These are phyloP conservation scores for Eulacestoma nigropectus DNA, from an alignment of 2,113 vertebrate genomes.

Conservation along the genomic window DNA sequence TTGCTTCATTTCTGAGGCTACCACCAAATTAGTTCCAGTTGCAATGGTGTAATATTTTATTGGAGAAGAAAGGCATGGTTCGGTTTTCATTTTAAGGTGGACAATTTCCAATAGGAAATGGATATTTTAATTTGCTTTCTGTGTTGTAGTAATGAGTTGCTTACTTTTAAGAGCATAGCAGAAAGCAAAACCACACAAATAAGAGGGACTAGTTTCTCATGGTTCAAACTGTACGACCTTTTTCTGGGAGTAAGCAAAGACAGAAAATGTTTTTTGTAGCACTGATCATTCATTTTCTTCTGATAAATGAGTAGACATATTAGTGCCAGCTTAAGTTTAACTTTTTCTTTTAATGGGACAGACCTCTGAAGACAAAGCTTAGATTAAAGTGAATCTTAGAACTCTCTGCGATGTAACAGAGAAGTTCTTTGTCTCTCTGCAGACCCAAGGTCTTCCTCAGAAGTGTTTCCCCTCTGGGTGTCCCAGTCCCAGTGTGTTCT, in stretches of 20 bases:
- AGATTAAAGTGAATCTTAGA: background rate
- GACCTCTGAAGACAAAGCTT: background rate
- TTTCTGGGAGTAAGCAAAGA: background rate
- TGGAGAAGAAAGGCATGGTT: background rate
- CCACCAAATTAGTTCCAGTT: slow-evolving; percentile 51
- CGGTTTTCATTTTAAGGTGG: slow-evolving; percentile 13
- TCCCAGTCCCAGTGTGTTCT: background rate
- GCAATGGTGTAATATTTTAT: background rate
- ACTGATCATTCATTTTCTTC: background rate
- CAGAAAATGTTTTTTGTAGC: background rate
- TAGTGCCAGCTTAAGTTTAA: background rate
- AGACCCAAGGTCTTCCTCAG: background rate
- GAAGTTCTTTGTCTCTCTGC: background rate
- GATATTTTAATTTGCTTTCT: slow-evolving; percentile 18
- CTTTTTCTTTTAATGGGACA: background rate
- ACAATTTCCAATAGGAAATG: slow-evolving; percentile 23
- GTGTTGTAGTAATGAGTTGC: background rate
- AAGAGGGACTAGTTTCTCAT: background rate
- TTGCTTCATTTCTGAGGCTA: background rate
- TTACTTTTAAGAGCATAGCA: background rate
- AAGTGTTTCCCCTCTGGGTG: background rate
- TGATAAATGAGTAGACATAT: background rate
- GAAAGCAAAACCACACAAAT: background rate
- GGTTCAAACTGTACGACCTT: background rate
- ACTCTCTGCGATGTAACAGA: background rate